These are phyloP conservation scores for Rhinichthys osculus DNA, from an alignment of 2,797 vertebrate genomes.

Conservation along the genomic window DNA sequence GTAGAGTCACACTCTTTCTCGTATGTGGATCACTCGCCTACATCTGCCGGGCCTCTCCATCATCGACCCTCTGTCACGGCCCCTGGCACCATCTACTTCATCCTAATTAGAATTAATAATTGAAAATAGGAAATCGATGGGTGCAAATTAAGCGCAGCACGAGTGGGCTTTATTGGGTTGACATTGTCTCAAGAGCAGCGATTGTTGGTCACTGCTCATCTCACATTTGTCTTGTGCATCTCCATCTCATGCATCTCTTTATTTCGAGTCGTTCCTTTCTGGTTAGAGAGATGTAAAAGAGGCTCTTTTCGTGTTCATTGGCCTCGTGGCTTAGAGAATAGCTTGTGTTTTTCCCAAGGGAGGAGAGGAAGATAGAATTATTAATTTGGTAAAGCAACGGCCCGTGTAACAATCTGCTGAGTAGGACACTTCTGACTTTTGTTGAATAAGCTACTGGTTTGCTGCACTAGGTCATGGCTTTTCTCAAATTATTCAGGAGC, in stretches of 20 bases:
- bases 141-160: conserved; percentile 89
- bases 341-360: conserved; percentile 64
- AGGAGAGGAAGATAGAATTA: conserved; percentile 77
- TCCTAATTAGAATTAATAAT: conserved; percentile 99
- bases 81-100: conserved; percentile 89
- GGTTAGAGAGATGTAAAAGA: conserved; percentile 62
- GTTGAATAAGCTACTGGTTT: conserved; percentile 76
- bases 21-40: conserved; percentile 78
- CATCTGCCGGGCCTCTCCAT: conserved; percentile 73
- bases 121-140: conserved; percentile 99
- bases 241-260: conserved; percentile 57
- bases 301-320: conserved; percentile 65
- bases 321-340: conserved; percentile 61
- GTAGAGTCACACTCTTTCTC: conserved; percentile 60
- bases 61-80: conserved; percentile 84
- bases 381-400: conserved; percentile 79
- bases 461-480: conserved; percentile 67
- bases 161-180: conserved; percentile 85
- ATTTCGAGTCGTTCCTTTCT: conserved; percentile 58
- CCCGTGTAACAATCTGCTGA: conserved; percentile 83
- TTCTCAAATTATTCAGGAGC: conserved; percentile 64
- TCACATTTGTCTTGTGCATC: conserved; percentile 52
- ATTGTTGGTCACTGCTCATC: conserved; percentile 69
- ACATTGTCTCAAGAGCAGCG: conserved; percentile 79
- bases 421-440: conserved; percentile 76